A percentile compares a stretch with the other conserved stretches of the same genome.
Evolutionary conservation across 1,140 invertebrate genomes (phyloP).

Genomic region (Solen grandis): DNA sequence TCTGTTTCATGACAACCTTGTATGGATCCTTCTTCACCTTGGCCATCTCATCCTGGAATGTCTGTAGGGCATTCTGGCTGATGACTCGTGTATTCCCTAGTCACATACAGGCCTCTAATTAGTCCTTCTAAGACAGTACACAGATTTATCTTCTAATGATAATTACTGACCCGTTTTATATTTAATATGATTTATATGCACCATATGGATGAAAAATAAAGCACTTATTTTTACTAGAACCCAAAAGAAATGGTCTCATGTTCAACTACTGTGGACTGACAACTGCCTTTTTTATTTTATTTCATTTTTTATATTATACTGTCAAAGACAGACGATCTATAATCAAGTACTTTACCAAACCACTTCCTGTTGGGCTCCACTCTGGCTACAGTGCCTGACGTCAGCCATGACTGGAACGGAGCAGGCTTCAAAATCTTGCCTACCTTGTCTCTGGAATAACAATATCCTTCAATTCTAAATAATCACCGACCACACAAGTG

Average conservation of each 20-base stretch:
- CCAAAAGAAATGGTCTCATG: too few species aligned
- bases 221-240: too few species aligned
- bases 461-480: conserved; percentile 19
- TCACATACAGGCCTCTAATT: too few species aligned
- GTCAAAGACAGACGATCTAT: too few species aligned
- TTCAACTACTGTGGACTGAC: too few species aligned
- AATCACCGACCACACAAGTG: not conserved
- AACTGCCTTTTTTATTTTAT: too few species aligned
- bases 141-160: too few species aligned
- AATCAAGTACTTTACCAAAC: conserved; percentile 99
- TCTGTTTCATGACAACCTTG: conserved; percentile 98
- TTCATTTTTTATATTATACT: too few species aligned
- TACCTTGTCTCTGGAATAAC: conserved; percentile 85
- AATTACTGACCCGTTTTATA: too few species aligned
- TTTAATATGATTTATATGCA: too few species aligned
- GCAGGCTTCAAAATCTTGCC: conserved; percentile 97
- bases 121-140: too few species aligned
- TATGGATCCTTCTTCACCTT: conserved; percentile 97
- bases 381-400: conserved; percentile 94
- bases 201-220: too few species aligned
- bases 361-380: conserved; percentile 99
- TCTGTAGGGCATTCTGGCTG: conserved; percentile 96
- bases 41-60: conserved; percentile 97
- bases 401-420: conserved; percentile 94
- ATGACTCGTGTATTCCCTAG: conserved; percentile 87